Base-by-base conservation (phyloP, 2,888 invertebrate genomes). In the Oligia strigilis region DNA sequence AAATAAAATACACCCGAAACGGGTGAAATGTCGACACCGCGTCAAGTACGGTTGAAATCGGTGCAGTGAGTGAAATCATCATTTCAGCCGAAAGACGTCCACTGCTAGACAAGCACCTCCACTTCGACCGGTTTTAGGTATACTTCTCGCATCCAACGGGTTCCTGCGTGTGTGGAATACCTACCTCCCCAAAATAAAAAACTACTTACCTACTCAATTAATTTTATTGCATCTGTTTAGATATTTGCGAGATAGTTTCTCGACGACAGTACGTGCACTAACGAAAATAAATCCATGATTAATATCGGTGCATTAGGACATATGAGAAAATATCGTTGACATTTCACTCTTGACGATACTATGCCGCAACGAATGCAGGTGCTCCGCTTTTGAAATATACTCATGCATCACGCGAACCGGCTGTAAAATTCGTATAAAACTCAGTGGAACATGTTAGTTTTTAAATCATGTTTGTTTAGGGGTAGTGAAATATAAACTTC, bases 251-350 rank as follows among this genome's bases (percentile, higher is more conserved):
- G 80, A 73, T 76, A 80, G 69, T 72, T 87, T 88, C 78, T 85
- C 81, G 46, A 49, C 79, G 81, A 79, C 82, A 88, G 91, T 92
- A 92, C 92, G 72, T 66, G 78, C 71, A 74, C 77, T 85, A 29
- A 78, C 88, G 82, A 83, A 95, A 94, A 95, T 95, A 95, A 89
- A 92, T 83, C 77, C 84, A 92, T 94, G 93, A 94, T 93, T 92
- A 93, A 93, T 92, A 91, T 88, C 82, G 67, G 82, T 87, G 83
- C 90, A 87, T 90, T 92, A 90, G 82, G 81, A 84, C 82, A 83
- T 89, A 83, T 76, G 81, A 90, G 89, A 91, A 92, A 93, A 93
- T 93, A 92, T 91, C 92, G 81, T 85, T 93, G 94, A 94, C 94
- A 95, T 94, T 94, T 94, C 89, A 92, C 90, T 92, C 86, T 66